phyloP scores from a whole-genome alignment of 2,888 invertebrate species.

The Tiliacea aurago region DNA sequence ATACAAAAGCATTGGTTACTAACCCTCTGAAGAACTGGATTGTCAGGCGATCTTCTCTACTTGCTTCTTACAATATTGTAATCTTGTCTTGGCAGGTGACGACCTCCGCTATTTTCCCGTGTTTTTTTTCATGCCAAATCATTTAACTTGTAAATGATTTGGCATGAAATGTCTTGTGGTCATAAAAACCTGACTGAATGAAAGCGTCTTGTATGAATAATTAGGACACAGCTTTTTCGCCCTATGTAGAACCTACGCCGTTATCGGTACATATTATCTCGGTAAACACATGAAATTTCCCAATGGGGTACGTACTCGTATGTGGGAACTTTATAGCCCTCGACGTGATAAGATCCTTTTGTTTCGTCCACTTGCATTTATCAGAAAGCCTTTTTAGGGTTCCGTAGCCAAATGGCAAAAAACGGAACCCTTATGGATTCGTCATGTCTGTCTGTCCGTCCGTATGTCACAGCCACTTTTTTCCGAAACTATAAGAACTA shows the following conservation, averaged over 20 bases:
- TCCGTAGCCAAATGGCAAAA: too few species aligned
- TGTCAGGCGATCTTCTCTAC: background rate
- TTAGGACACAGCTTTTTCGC: background rate
- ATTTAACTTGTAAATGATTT: conserved; percentile 32
- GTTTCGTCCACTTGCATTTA: too few species aligned
- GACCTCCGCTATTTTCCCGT: conserved; percentile 41
- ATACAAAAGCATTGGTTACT: too few species aligned
- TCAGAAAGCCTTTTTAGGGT: background rate
- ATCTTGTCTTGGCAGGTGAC: background rate
- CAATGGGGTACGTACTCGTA: background rate
- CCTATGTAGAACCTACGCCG: background rate
- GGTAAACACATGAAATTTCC: background rate
- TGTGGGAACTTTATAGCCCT: too few species aligned
- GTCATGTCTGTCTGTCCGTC: too few species aligned
- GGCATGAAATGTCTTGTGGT: conserved; percentile 10
- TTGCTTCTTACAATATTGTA: conserved; percentile 5
- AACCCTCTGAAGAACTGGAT: background rate
- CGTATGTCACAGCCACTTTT: too few species aligned
- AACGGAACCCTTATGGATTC: too few species aligned
- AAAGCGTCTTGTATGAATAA: conserved; percentile 4
- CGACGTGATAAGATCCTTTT: too few species aligned
- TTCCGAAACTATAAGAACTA: too few species aligned
- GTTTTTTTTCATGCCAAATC: background rate
- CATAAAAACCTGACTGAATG: conserved; percentile 6
- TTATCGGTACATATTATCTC: too few species aligned